Evolutionary conservation across 1,140 invertebrate species (phyloP).

Genomic region (Drosophila eugracilis): DNA sequence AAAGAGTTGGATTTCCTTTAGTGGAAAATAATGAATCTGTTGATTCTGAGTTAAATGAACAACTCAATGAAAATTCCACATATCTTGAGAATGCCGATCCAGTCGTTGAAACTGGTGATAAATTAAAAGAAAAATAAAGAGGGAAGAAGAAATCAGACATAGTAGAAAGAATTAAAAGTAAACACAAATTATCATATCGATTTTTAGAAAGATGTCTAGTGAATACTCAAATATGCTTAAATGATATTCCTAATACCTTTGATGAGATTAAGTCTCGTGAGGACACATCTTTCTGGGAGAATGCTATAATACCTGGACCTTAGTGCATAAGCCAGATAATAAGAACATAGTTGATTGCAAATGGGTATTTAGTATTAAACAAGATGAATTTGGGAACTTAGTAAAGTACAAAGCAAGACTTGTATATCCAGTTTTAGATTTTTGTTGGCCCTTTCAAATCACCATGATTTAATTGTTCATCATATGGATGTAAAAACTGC

Average conservation of each 20-base stretch:
- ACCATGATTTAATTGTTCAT: too few species aligned
- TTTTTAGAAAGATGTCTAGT: constrained; percentile 30
- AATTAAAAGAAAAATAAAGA: constrained; percentile 2
- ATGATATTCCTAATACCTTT: constrained; percentile 45
- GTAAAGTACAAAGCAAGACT: constrained; percentile 83
- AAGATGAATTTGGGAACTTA: constrained; percentile 74
- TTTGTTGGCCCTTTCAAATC: too few species aligned
- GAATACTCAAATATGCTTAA: constrained; percentile 54
- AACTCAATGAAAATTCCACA: constrained; percentile 14
- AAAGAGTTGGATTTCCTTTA: background rate
- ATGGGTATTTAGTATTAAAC: constrained; percentile 79
- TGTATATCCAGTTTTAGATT: constrained; percentile 84
- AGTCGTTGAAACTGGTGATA: too few species aligned
- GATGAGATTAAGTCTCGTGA: constrained; percentile 69
- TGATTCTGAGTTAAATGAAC: constrained; percentile 1
- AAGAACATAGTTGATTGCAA: too few species aligned
- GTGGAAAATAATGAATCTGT: constrained; percentile 3
- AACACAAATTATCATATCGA: constrained; percentile 51
- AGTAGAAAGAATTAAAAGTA: constrained; percentile 52
- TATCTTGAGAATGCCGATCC: background rate
- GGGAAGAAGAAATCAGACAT: constrained; percentile 22
- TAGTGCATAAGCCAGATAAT: too few species aligned
- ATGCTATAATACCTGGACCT: constrained; percentile 81
- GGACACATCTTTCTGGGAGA: constrained; percentile 73
- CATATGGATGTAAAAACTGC: constrained; percentile 22